Evolutionary conservation across 2,888 invertebrate genomes (phyloP).

Genomic region (Machimus rusticus): DNA sequence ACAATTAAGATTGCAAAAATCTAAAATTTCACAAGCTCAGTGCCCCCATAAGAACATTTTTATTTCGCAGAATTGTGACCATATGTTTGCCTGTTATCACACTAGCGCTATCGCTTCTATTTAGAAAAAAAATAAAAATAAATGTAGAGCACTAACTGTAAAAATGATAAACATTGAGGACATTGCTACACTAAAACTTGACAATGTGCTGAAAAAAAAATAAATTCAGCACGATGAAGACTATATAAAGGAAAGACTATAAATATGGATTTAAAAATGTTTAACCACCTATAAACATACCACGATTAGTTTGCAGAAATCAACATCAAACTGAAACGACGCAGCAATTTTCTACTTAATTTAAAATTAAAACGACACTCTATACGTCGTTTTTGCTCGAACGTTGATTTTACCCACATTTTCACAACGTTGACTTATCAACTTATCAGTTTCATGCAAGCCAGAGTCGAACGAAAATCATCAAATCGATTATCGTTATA

Average conservation of each 20-base stretch:
- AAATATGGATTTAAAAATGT: background rate
- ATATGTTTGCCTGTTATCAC: background rate
- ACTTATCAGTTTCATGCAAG: background rate
- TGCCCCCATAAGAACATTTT: background rate
- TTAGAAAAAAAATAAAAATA: background rate
- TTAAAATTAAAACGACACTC: background rate
- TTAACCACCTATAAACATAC: background rate
- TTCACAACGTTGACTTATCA: background rate
- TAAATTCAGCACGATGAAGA: background rate
- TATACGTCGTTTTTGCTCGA: background rate
- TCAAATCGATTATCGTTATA: background rate
- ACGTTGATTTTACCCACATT: background rate
- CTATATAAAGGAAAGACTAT: background rate
- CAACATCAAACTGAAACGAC: background rate
- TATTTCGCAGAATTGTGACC: background rate
- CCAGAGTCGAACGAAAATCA: background rate
- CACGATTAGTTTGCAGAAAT: background rate
- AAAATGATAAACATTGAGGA: background rate
- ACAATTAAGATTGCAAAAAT: background rate
- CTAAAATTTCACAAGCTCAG: background rate
- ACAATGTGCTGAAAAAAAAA: background rate
- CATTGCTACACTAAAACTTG: background rate
- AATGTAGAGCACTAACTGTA: background rate
- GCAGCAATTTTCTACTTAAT: background rate
- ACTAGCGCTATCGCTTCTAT: background rate